A percentile compares a stretch with the other conserved stretches of the same genome.
These are phyloP conservation scores for Bedellia somnulentella DNA, from an alignment of 2,888 invertebrate genomes.

Conservation along the genomic window DNA sequence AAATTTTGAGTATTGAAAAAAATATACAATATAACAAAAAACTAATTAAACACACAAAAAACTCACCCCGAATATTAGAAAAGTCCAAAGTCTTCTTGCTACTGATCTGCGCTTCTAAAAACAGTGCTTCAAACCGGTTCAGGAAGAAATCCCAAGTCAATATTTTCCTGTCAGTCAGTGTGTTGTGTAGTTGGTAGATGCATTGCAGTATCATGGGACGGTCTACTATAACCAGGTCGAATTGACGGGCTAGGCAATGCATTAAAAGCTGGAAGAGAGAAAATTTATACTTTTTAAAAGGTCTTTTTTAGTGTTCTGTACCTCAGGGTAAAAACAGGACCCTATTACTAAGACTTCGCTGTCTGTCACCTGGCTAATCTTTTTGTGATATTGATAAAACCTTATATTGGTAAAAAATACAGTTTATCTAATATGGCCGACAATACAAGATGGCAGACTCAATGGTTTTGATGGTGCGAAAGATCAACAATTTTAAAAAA, in stretches of 20 bases:
- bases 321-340: too few species aligned
- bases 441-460: too few species aligned
- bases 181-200: slow-evolving; percentile 91
- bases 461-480: too few species aligned
- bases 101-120: slow-evolving; percentile 93
- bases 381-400: too few species aligned
- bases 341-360: too few species aligned
- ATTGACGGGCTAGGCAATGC: slow-evolving; percentile 95
- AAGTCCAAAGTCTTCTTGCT: slow-evolving; percentile 85
- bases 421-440: too few species aligned
- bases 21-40: background rate
- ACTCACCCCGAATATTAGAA: slow-evolving; percentile 73
- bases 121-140: slow-evolving; percentile 93
- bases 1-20: too few species aligned
- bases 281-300: background rate
- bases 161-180: slow-evolving; percentile 85
- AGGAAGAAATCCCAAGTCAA: slow-evolving; percentile 98
- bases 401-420: too few species aligned
- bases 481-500: too few species aligned
- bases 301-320: too few species aligned
- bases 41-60: slow-evolving; percentile 1
- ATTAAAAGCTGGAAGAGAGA: slow-evolving; percentile 70
- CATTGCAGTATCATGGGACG: slow-evolving; percentile 95
- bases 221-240: slow-evolving; percentile 95
- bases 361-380: too few species aligned